A percentile compares a stretch with the other conserved stretches of the same genome.
These are phyloP conservation scores for Ectropis grisescens DNA, from an alignment of 1,140 invertebrate genomes.

Conservation along the genomic window DNA sequence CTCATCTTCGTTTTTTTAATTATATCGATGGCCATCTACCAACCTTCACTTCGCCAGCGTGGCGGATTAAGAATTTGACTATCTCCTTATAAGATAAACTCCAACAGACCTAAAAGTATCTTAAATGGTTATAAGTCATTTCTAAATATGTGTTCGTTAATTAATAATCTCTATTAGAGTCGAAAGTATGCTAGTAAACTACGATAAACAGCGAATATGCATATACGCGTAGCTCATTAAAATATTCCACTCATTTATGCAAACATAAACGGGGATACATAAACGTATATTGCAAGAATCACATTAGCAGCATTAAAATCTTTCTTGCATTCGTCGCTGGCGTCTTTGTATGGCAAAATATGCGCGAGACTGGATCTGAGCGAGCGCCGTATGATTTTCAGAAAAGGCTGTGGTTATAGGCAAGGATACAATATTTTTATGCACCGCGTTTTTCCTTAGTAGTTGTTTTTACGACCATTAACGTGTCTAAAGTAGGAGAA, in stretches of 20 bases:
- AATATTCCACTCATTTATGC: slow-evolving; percentile 18
- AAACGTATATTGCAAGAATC: slow-evolving; percentile 57
- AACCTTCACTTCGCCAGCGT: too few relatives aligned
- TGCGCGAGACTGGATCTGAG: slow-evolving; percentile 50
- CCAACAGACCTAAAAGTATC: too few relatives aligned
- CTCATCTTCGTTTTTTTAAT: too few relatives aligned
- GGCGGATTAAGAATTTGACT: too few relatives aligned
- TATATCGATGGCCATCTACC: too few relatives aligned
- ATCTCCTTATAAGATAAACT: too few relatives aligned
- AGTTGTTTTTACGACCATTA: slow-evolving; percentile 56
- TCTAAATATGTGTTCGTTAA: too few relatives aligned
- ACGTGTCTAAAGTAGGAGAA: slow-evolving; percentile 66
- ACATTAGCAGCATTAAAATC: slow-evolving; percentile 65
- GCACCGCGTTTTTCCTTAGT: slow-evolving; percentile 50
- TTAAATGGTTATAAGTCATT: too few relatives aligned
- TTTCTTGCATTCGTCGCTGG: slow-evolving; percentile 59
- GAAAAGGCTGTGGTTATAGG: slow-evolving; percentile 58
- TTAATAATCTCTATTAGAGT: too few relatives aligned
- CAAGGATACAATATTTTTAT: slow-evolving; percentile 69
- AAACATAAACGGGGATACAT: slow-evolving; percentile 39
- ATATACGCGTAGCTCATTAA: slow-evolving; percentile 21
- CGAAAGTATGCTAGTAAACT: too few relatives aligned
- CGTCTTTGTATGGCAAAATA: slow-evolving; percentile 62
- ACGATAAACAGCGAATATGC: too few relatives aligned
- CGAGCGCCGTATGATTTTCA: slow-evolving; percentile 67